phyloP scores from a whole-genome alignment of 2,888 invertebrate species.

The Deilephila porcellus region DNA sequence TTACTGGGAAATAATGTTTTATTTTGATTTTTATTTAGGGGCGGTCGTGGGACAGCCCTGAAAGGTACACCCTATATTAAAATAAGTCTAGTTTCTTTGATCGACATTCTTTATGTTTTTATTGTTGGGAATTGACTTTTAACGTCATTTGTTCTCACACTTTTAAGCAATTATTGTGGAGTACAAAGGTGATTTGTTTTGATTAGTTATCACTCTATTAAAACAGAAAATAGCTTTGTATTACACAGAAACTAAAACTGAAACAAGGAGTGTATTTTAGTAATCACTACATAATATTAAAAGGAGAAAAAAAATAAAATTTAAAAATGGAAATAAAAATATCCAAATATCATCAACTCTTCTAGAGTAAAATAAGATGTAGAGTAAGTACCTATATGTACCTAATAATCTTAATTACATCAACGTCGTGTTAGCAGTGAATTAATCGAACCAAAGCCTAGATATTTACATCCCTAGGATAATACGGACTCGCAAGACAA shows the following conservation, averaged over 20 bases:
- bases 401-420: too few species aligned
- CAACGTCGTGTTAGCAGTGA: too few species aligned
- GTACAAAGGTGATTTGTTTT: conserved; percentile 10
- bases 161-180: conserved; percentile 39
- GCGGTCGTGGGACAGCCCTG: conserved; percentile 82
- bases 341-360: too few species aligned
- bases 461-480: not conserved
- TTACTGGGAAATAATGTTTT: conserved; percentile 81
- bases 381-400: too few species aligned
- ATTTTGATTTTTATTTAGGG: conserved; percentile 83
- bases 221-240: too few species aligned
- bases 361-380: too few species aligned
- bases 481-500: conserved; percentile 7
- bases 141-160: conserved; percentile 53
- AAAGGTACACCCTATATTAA: conserved; percentile 81
- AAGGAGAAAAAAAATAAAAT: too few species aligned
- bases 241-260: too few species aligned
- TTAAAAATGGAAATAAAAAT: too few species aligned
- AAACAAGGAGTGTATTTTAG: too few species aligned
- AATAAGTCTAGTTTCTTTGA: conserved; percentile 74
- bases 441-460: not conserved
- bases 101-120: conserved; percentile 74
- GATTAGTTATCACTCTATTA: too few species aligned
- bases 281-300: too few species aligned
- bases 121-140: conserved; percentile 75